Conservation (phyloP, 2,113 vertebrate species). For the Ploceus nigricollis region DNA sequence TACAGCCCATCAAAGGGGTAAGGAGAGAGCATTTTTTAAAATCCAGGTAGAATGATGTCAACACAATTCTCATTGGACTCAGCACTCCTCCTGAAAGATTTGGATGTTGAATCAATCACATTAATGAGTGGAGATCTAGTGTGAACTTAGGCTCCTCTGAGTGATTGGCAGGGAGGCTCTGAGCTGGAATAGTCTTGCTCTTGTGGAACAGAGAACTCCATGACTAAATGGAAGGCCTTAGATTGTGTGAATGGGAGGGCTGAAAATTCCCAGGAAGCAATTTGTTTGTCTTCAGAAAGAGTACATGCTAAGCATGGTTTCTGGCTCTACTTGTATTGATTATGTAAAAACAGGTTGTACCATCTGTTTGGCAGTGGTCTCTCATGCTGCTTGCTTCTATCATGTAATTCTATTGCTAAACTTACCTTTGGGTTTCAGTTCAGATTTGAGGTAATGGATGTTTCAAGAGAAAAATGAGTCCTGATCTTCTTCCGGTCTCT, state of each 20-base stretch:
- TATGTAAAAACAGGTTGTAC: constrained; percentile 48
- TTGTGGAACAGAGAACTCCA: not conserved
- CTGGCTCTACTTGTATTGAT: constrained; percentile 17
- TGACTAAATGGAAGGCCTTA: not conserved
- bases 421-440: not conserved
- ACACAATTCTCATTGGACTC: not conserved
- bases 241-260: not conserved
- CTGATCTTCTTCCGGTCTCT: not conserved
- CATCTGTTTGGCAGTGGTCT: not conserved
- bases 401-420: not conserved
- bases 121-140: not conserved
- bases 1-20: not conserved
- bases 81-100: not conserved
- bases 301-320: not conserved
- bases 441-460: not conserved
- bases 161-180: not conserved
- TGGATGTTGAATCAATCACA: not conserved
- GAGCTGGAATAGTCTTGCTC: not conserved
- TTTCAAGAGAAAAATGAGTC: not conserved
- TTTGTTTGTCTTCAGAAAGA: constrained; percentile 37
- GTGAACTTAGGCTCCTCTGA: not conserved
- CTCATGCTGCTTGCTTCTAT: not conserved
- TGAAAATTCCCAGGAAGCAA: not conserved
- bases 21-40: not conserved
- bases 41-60: not conserved